Base-by-base conservation (phyloP, 2,797 vertebrate genomes). In the Myotis vivesi region DNA sequence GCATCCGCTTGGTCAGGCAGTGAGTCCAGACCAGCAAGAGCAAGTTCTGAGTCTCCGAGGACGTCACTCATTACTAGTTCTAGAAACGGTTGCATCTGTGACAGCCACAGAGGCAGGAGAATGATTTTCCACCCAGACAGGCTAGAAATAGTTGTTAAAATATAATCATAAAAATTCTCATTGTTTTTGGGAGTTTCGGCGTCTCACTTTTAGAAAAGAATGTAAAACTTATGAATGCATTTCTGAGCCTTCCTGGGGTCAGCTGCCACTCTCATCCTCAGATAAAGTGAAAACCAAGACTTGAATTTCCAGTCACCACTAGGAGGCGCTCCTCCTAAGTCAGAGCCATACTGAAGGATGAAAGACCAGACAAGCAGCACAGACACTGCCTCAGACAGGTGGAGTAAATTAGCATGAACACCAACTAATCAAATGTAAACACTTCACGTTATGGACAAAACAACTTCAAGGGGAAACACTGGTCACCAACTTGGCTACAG, bases 211-310 rank as follows among this genome's bases (percentile, higher is more conserved):
- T 69, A 91, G 89, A 97, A 90, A 96, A 95, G 95, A 96, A 95
- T 84, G 92, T 8, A 95, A 97, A 96, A 46, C 69, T 88, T 88
- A 85, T 38, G 82, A 68, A 73, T 66, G 57, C 92, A 94, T 94
- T 96, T 94, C 90, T 95, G 93, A 97, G 95, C 69, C 71, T 94
- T 96, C 87, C 95, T 94, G 66, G 86, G 28, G 94, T 92, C 90
- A 95, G 76, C 71, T 89, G 94, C 94, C 84, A 68, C 57, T 82
- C 91, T 69, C 87, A 25, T 5, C 57, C 79, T 72, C 7, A 90
- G 71, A 7, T 15, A 77, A 71, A 93, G 90, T 13, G 20, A 81
- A 93, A 96, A 80, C 1, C 64, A 76, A 46, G 0, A 4, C 79
- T 19, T 0, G 0, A 83, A 38, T 49, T 88, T 49, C 93, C 41